Evolutionary conservation across 53 echinoderm and acorn worm species (phyloP).

Genomic region (Echinometra lucunter): DNA sequence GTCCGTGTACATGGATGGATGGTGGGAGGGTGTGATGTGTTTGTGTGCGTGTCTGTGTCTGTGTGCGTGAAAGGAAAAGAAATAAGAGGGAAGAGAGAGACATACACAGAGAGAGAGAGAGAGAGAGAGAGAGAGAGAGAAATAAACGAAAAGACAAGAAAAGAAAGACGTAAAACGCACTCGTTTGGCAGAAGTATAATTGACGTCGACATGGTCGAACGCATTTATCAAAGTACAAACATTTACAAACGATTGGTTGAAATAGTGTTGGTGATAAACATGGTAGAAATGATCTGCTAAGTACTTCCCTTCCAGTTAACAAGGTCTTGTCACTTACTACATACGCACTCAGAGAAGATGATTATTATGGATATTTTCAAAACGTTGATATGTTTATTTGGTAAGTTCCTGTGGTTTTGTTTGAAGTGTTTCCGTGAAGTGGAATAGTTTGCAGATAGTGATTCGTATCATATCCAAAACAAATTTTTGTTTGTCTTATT

Average conservation of each 20-base stretch:
- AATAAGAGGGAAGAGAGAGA: not conserved
- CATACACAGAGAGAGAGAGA: not conserved
- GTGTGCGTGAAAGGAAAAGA: no score
- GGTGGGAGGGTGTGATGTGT: no score
- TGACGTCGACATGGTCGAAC: not conserved
- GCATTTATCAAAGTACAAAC: not conserved
- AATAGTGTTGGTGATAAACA: not conserved
- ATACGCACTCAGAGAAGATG: not conserved
- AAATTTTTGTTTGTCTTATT: not conserved
- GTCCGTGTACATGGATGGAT: no score
- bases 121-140: not conserved
- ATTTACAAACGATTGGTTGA: not conserved
- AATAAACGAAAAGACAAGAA: not conserved
- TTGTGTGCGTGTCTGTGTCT: no score
- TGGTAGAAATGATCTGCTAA: no score
- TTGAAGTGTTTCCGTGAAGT: not conserved
- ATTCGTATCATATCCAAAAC: not conserved
- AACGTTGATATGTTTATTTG: not conserved
- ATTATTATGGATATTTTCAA: not conserved
- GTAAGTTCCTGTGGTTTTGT: not conserved
- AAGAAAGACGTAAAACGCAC: not conserved
- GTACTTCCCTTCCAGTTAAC: not conserved
- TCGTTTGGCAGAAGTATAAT: not conserved
- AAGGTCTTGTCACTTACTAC: not conserved
- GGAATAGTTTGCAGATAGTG: not conserved